Evolutionary conservation across 2,113 vertebrate genomes (phyloP).

Genomic region (Phyllostomus discolor): DNA sequence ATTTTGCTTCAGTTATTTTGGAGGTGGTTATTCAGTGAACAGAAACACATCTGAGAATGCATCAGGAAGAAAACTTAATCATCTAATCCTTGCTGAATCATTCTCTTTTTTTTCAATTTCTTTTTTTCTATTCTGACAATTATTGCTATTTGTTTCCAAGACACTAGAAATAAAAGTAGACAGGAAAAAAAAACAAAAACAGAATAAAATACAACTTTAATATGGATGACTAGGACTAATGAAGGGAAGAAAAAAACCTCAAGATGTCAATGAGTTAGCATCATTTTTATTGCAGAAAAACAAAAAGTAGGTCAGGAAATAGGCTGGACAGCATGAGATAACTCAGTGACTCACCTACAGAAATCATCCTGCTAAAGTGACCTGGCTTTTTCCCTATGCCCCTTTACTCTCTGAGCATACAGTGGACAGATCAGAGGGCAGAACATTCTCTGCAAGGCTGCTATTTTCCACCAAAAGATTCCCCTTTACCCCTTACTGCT

Average conservation of each 20-base stretch:
- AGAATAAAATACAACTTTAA: background rate
- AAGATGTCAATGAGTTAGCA: background rate
- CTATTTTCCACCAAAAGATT: background rate
- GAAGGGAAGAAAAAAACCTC: background rate
- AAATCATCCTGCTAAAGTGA: background rate
- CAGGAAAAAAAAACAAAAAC: background rate
- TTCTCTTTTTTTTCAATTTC: background rate
- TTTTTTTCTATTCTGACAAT: slow-evolving; percentile 1
- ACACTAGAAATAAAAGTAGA: slow-evolving; percentile 1
- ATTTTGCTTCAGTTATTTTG: slow-evolving; percentile 1
- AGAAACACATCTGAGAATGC: slow-evolving; percentile 22
- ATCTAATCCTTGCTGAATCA: background rate
- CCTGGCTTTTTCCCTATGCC: background rate
- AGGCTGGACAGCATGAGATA: background rate
- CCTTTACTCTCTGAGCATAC: background rate
- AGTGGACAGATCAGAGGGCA: background rate
- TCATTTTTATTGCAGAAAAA: background rate
- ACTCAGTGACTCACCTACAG: background rate
- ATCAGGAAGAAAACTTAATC: slow-evolving; percentile 17
- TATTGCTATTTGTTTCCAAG: background rate
- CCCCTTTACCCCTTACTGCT: background rate
- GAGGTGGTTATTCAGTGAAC: background rate
- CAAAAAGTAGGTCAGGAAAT: background rate
- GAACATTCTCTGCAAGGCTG: background rate
- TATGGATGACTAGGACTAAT: background rate